phyloP scores from a whole-genome alignment of 1,140 invertebrate species.

The Dolichoris vasculosae region DNA sequence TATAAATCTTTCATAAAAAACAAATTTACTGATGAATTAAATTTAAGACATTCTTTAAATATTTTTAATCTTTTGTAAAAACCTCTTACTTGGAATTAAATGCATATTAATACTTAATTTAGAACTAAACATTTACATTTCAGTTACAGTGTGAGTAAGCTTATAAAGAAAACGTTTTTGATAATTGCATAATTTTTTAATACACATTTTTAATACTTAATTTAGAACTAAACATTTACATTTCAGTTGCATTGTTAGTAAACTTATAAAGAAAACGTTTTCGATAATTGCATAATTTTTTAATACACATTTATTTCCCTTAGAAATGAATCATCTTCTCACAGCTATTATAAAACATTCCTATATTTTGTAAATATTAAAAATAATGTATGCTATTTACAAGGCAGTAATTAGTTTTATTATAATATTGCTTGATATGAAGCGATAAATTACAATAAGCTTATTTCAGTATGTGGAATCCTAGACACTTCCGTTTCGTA shows the following conservation, averaged over 20 bases:
- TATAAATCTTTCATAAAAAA: not conserved
- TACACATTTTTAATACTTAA: no score
- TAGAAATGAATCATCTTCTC: not conserved
- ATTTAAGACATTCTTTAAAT: not conserved
- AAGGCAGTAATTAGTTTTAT: not conserved
- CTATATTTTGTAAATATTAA: not conserved
- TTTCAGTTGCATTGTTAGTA: no score
- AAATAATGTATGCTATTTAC: not conserved
- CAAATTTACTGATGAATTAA: not conserved
- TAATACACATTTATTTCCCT: not conserved
- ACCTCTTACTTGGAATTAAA: no score
- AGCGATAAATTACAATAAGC: not conserved
- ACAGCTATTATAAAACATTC: not conserved
- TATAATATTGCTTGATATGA: not conserved
- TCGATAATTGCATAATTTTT: not conserved
- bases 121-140: no score
- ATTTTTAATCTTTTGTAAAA: not conserved
- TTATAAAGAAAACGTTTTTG: no score
- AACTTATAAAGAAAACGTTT: no score
- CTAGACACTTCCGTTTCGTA: not conserved
- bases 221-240: no score
- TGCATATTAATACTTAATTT: no score
- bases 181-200: no score
- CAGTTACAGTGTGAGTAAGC: no score
- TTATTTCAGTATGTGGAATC: not conserved